phyloP scores from a whole-genome alignment of 2,113 vertebrate genomes.

The Montifringilla adamsi region DNA sequence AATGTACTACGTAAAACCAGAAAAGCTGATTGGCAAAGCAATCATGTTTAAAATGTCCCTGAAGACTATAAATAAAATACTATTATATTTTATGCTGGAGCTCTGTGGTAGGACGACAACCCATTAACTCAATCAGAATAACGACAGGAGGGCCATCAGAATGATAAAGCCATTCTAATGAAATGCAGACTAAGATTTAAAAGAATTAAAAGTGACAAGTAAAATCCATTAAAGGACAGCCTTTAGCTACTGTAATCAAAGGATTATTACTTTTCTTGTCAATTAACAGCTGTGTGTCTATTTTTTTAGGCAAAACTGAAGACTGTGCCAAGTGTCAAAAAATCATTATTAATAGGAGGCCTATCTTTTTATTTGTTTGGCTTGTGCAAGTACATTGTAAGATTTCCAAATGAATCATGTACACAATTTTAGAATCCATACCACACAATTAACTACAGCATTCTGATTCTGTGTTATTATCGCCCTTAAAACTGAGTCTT shows the following conservation, averaged over 20 bases:
- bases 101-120: slow-evolving; percentile 36
- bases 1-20: slow-evolving; percentile 54
- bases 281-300: slow-evolving; percentile 68
- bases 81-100: slow-evolving; percentile 56
- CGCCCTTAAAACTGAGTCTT: neutral
- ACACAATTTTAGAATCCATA: neutral
- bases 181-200: slow-evolving; percentile 75
- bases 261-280: slow-evolving; percentile 71
- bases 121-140: slow-evolving; percentile 68
- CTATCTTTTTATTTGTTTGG: slow-evolving; percentile 27
- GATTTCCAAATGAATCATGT: neutral
- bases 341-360: slow-evolving; percentile 10
- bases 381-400: neutral
- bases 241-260: slow-evolving; percentile 77
- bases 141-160: slow-evolving; percentile 54
- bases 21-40: slow-evolving; percentile 70
- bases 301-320: slow-evolving; percentile 48
- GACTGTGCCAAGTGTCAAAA: slow-evolving; percentile 30
- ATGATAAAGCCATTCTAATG: slow-evolving; percentile 70
- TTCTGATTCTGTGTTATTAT: neutral
- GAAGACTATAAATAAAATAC: slow-evolving; percentile 56
- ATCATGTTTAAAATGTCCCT: slow-evolving; percentile 63
- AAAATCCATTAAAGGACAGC: slow-evolving; percentile 72
- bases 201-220: slow-evolving; percentile 78
- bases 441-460: neutral